Base-by-base conservation (phyloP, 2,888 invertebrate species). In the Homarus gammarus region DNA sequence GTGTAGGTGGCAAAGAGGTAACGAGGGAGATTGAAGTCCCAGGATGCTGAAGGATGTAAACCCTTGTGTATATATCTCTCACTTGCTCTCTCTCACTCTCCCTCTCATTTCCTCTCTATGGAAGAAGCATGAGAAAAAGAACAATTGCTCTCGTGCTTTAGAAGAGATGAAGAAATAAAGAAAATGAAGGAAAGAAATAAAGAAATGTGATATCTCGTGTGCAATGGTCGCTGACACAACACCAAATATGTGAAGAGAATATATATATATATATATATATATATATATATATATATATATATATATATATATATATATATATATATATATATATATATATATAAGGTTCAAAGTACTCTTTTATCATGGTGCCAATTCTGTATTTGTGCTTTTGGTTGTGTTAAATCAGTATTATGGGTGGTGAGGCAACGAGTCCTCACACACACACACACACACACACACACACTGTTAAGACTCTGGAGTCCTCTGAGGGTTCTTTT, bases 291-390 rank as follows among this genome's bases (percentile, higher is more conserved):
- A 56, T 56, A 78, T 78, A 78, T 61, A 49, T 40, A 82, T 6
- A 64, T 81, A 81, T 72, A 84, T 84, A 78, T 78, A 56, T 56
- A 78, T 78, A 78, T 61, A 49, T 68, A 82, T 56, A 68, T 78
- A 79, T 70, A 72, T 70, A 61, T 75, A 85, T n/a, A n/a, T n/a
- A n/a, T n/a, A n/a, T n/a, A n/a, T n/a, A n/a, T n/a, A n/a, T n/a
- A n/a, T n/a, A 86, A 86, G 79, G 86, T 86, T 86, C 86, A 86
- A 86, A 86, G 86, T 79, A 86, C 86, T 86, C 86, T 72, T 86
- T 61, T 75, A 86, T 79, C 79, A 86, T 86, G 86, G 86, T 86
- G 86, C 86, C 86, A 86, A 64, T 86, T 78, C 78, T 86, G 40
- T 86, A 72, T 83, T 83, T 68, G 79, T 86, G 86, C 78, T 86